Conservation (phyloP, 2,113 vertebrate species). For the Cynoglossus semilaevis region DNA sequence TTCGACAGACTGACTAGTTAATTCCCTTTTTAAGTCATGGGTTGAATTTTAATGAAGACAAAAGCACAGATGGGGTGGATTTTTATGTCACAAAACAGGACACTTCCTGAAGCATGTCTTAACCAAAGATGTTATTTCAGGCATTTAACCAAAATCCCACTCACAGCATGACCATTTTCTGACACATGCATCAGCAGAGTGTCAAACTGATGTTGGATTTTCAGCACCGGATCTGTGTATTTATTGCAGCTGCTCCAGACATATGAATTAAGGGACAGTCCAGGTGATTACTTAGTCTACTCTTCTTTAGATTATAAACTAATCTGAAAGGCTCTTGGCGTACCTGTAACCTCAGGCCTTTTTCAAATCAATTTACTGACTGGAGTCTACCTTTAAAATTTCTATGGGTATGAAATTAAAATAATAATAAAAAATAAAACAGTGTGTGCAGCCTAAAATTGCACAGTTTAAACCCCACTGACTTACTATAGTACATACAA, state of each 20-base stretch:
- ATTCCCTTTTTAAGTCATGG: not conserved
- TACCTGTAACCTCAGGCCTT: no score
- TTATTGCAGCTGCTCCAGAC: conserved; percentile 20
- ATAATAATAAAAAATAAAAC: no score
- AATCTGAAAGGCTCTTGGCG: no score
- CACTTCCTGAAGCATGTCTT: conserved; percentile 31
- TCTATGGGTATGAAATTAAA: no score
- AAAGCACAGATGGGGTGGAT: conserved; percentile 10
- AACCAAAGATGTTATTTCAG: conserved; percentile 43
- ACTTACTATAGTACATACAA: no score
- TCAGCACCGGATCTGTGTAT: conserved; percentile 2
- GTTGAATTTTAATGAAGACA: not conserved
- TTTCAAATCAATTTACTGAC: no score
- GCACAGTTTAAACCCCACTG: no score
- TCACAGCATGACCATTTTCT: conserved; percentile 30
- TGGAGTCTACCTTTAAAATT: no score
- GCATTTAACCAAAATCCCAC: conserved; percentile 30
- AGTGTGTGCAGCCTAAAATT: no score
- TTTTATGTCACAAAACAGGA: conserved; percentile 58
- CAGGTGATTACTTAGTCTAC: no score
- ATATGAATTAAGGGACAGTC: not conserved
- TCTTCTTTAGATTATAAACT: no score
- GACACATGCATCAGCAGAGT: conserved; percentile 20
- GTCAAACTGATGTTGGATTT: conserved; percentile 20
- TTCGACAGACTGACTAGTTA: not conserved